Conservation (phyloP, 1,140 invertebrate genomes). For the Zaprionus africanus region DNA sequence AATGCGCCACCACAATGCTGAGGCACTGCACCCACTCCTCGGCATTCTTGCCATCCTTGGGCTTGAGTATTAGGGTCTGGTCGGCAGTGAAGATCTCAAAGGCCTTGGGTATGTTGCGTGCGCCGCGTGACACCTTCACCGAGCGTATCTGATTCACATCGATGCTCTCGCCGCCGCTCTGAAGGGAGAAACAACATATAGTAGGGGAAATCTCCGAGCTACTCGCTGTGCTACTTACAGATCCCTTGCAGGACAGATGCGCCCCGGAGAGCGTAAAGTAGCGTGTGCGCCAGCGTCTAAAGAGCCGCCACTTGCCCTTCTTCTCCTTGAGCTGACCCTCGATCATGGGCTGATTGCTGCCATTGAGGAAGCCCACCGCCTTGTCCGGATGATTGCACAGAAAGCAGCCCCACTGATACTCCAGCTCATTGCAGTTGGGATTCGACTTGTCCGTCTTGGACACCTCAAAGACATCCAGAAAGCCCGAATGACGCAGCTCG, state of each 20-base stretch:
- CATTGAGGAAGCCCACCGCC: slow-evolving; percentile 91
- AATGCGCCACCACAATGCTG: slow-evolving; percentile 94
- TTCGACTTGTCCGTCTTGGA: slow-evolving; percentile 84
- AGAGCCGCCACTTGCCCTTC: slow-evolving; percentile 95
- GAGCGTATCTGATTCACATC: slow-evolving; percentile 96
- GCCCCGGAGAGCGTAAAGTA: slow-evolving; percentile 97
- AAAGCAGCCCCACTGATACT: slow-evolving; percentile 84
- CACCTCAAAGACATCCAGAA: slow-evolving; percentile 96
- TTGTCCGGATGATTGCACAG: slow-evolving; percentile 95
- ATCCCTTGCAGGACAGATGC: slow-evolving; percentile 94
- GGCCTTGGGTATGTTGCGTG: slow-evolving; percentile 95
- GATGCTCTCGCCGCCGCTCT: slow-evolving; percentile 90
- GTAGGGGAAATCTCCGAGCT: not conserved
- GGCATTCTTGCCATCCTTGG: slow-evolving; percentile 96
- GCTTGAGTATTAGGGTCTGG: slow-evolving; percentile 95
- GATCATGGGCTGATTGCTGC: slow-evolving; percentile 90
- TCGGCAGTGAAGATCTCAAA: slow-evolving; percentile 98
- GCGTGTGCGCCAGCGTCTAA: slow-evolving; percentile 94
- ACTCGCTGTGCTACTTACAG: slow-evolving; percentile 86
- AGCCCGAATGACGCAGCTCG: slow-evolving; percentile 93
- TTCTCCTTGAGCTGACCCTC: slow-evolving; percentile 98
- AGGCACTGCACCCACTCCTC: slow-evolving; percentile 97
- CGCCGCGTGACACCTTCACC: slow-evolving; percentile 93
- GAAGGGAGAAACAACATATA: slow-evolving; percentile 37
- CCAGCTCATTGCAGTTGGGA: slow-evolving; percentile 84